Conservation (phyloP, 2,888 invertebrate species). For the Bembecia ichneumoniformis region DNA sequence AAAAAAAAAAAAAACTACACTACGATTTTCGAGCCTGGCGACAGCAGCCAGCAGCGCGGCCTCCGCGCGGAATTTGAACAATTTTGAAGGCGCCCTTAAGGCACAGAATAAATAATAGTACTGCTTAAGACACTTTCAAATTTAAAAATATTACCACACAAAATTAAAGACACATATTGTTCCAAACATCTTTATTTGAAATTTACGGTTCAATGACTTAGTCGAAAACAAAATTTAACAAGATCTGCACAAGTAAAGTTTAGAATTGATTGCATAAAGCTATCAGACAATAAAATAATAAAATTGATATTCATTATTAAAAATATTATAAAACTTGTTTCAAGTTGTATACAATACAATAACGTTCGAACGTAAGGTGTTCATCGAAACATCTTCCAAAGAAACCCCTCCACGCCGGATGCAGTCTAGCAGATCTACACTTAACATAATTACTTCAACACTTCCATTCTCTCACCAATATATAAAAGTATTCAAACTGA, state of each 20-base stretch:
- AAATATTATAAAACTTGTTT: not conserved
- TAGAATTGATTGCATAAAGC: constrained; percentile 65
- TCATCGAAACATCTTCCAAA: constrained; percentile 46
- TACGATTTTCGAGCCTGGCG: too few species aligned
- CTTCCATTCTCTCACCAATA: constrained; percentile 51
- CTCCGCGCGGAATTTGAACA: too few species aligned
- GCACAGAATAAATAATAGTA: too few species aligned
- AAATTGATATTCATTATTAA: constrained; percentile 5
- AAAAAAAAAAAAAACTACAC: too few species aligned
- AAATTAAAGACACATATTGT: not conserved
- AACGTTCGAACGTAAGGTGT: not conserved
- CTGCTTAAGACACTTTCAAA: too few species aligned
- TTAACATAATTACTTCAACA: constrained; percentile 60
- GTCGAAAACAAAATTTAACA: constrained; percentile 68
- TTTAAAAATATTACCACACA: too few species aligned
- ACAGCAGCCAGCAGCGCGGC: too few species aligned
- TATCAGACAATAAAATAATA: constrained; percentile 26
- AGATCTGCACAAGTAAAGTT: constrained; percentile 51
- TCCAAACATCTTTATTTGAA: constrained; percentile 70
- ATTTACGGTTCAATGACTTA: constrained; percentile 61
- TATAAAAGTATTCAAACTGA: constrained; percentile 72
- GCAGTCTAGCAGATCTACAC: constrained; percentile 68
- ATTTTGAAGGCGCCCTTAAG: too few species aligned
- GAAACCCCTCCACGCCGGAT: constrained; percentile 49
- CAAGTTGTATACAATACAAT: not conserved